Percentiles rank a stretch among this genome's conserved stretches.
These are phyloP conservation scores for Etia nguti DNA, from an alignment of 2,113 vertebrate genomes.

Conservation along the genomic window DNA sequence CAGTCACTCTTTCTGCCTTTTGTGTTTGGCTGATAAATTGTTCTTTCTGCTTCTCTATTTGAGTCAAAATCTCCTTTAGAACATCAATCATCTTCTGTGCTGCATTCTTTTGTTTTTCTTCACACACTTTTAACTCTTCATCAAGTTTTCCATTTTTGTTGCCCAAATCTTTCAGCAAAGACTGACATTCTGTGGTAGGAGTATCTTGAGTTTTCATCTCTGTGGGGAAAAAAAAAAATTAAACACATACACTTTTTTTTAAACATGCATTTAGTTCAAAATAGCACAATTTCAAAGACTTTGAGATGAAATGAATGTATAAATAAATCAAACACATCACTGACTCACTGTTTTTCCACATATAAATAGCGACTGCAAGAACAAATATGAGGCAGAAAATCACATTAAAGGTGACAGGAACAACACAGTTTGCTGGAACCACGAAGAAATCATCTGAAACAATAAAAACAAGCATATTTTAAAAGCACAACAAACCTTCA, in stretches of 20 bases:
- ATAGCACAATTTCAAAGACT: background rate
- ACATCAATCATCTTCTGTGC: background rate
- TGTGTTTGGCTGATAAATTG: background rate
- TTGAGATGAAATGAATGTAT: background rate
- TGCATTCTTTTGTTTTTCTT: background rate
- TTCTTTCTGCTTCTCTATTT: background rate
- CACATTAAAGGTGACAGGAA: background rate
- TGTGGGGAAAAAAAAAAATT: no score
- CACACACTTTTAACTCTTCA: background rate
- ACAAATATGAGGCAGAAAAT: background rate
- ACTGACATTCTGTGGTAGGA: background rate
- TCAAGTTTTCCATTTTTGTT: background rate
- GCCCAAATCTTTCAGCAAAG: background rate
- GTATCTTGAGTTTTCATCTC: background rate
- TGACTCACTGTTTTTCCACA: background rate
- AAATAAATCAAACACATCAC: background rate
- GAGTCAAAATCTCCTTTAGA: background rate
- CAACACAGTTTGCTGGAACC: background rate
- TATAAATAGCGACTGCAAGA: background rate
- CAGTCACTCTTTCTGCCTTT: background rate
- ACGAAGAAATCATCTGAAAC: background rate
- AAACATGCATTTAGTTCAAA: background rate
- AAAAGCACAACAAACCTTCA: no score
- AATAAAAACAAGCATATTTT: background rate
- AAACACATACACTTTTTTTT: no score